Conservation (phyloP, 2,797 vertebrate genomes). For the Neosilurus hyrtlii region DNA sequence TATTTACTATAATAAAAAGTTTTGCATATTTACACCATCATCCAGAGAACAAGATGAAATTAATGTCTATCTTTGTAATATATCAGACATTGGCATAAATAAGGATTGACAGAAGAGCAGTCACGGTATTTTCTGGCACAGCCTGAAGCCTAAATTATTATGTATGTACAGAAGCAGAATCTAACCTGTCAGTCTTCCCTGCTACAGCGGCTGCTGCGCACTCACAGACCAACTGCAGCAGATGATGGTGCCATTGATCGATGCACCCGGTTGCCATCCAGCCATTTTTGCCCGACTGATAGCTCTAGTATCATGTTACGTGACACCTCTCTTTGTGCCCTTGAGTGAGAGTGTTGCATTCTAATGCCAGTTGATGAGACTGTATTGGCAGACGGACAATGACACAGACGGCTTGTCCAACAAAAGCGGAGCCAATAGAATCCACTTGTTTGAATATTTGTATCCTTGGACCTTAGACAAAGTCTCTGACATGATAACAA, state of each 20-base stretch:
- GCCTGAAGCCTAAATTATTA: conserved; percentile 15
- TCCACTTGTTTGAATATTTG: not conserved
- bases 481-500: not conserved
- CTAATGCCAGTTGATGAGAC: conserved; percentile 52
- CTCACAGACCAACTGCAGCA: conserved; percentile 20
- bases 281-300: conserved; percentile 46
- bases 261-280: conserved; percentile 41
- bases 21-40: not conserved
- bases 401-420: conserved; percentile 28
- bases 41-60: not conserved
- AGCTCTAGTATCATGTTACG: conserved; percentile 32
- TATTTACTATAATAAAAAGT: not conserved
- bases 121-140: conserved; percentile 10
- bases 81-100: not conserved
- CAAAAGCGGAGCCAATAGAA: conserved; percentile 33
- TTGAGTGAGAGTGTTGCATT: conserved; percentile 45
- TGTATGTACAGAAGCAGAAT: conserved; percentile 16
- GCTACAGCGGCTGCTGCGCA: conserved; percentile 2
- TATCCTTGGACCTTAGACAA: not conserved
- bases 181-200: not conserved
- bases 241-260: conserved; percentile 48
- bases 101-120: conserved; percentile 3
- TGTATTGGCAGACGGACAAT: conserved; percentile 41
- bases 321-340: conserved; percentile 39
- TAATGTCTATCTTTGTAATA: not conserved